These are phyloP conservation scores for Apodemia duryi DNA, from an alignment of 2,888 invertebrate genomes.

Conservation along the genomic window DNA sequence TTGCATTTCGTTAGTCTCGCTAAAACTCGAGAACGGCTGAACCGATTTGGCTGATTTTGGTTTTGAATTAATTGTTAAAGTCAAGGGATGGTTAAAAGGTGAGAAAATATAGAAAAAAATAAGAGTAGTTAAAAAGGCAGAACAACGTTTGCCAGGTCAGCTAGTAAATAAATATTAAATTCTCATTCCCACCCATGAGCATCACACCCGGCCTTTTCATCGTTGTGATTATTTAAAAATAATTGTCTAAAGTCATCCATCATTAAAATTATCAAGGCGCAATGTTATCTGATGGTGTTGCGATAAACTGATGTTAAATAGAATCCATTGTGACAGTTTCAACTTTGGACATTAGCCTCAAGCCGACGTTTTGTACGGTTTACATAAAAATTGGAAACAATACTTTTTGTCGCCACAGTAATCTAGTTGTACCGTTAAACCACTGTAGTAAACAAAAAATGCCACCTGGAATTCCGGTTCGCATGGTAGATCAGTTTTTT, in stretches of 20 bases:
- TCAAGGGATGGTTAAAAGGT: no score
- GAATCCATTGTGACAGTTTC: slow-evolving; percentile 67
- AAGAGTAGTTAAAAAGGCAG: no score
- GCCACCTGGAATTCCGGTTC: no score
- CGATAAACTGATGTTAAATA: slow-evolving; percentile 63
- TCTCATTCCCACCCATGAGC: slow-evolving; percentile 9
- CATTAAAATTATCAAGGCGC: slow-evolving; percentile 48
- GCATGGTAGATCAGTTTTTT: no score
- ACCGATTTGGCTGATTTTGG: no score
- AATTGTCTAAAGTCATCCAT: slow-evolving; percentile 47
- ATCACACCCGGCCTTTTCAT: slow-evolving; percentile 6
- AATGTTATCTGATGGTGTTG: slow-evolving; percentile 52
- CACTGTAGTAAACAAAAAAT: neutral
- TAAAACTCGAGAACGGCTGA: no score
- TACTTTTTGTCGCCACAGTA: neutral
- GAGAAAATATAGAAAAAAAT: no score
- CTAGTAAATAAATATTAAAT: slow-evolving; percentile 1
- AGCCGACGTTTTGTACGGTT: slow-evolving; percentile 40
- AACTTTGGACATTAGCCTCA: slow-evolving; percentile 53
- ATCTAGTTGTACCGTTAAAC: neutral
- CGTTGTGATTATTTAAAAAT: slow-evolving; percentile 27
- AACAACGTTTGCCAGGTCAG: no score
- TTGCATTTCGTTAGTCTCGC: no score
- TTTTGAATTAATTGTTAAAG: no score
- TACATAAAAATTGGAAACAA: slow-evolving; percentile 33